Evolutionary conservation across 2,888 invertebrate species (phyloP).

Genomic region (Chorisops tibialis): DNA sequence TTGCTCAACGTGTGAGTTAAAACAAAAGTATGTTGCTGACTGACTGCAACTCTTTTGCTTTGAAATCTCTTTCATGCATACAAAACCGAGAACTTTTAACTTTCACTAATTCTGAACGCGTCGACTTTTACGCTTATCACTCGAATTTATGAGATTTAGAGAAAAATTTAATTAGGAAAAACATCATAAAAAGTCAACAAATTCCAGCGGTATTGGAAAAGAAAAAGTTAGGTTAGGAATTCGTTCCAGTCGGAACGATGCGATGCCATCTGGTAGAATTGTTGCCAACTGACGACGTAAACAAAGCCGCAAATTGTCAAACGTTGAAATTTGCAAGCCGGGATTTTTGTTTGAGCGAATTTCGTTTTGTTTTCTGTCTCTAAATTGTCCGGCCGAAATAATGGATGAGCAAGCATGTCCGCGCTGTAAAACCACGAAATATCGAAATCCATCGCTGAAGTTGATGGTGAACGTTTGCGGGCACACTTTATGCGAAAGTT

Average conservation of each 20-base stretch:
- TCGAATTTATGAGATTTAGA: too few species aligned
- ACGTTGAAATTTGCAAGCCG: background rate
- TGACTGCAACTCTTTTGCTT: too few species aligned
- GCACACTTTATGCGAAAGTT: slow-evolving; percentile 95
- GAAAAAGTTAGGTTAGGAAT: background rate
- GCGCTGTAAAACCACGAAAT: slow-evolving; percentile 94
- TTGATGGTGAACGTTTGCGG: slow-evolving; percentile 98
- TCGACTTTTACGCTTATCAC: background rate
- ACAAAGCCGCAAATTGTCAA: background rate
- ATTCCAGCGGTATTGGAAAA: background rate
- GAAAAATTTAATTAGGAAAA: too few species aligned
- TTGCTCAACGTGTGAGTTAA: too few species aligned
- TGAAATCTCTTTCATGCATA: too few species aligned
- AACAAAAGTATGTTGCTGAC: too few species aligned
- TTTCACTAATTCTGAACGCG: background rate
- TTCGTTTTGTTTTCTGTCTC: background rate
- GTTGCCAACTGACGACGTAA: slow-evolving; percentile 1
- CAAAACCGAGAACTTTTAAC: too few species aligned
- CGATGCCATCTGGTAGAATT: slow-evolving; percentile 9
- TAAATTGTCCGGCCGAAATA: background rate
- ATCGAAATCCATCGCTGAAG: slow-evolving; percentile 92
- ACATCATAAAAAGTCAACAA: too few species aligned
- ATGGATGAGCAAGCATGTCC: slow-evolving; percentile 63
- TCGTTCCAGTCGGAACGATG: background rate
- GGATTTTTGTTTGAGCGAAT: background rate